A percentile compares a stretch with the other conserved stretches of the same genome.
Evolutionary conservation across 2,888 invertebrate species (phyloP).

Genomic region (Conchocele bisecta): DNA sequence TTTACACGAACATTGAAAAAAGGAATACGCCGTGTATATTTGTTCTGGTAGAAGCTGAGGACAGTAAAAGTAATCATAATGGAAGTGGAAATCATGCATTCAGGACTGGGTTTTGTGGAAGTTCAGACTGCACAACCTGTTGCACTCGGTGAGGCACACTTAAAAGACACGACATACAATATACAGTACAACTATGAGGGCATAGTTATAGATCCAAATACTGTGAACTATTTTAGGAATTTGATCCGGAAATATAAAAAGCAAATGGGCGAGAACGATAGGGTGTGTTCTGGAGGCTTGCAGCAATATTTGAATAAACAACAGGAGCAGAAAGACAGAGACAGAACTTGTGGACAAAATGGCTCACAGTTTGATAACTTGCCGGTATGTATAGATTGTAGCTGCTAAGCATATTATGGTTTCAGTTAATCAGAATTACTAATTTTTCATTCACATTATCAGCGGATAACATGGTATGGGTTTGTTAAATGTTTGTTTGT

Average conservation of each 20-base stretch:
- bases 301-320: conserved; percentile 72
- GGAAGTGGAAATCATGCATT: no score
- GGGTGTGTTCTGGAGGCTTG: conserved; percentile 70
- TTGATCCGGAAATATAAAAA: conserved; percentile 71
- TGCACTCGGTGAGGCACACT: no score
- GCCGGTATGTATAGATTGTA: conserved; percentile 51
- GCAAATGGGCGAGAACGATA: conserved; percentile 64
- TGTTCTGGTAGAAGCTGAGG: no score
- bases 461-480: no score
- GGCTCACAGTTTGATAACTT: conserved; percentile 55
- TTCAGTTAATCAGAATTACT: not conserved
- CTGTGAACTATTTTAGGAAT: conserved; percentile 62
- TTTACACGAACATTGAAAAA: no score
- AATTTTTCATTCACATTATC: not conserved
- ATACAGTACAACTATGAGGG: no score
- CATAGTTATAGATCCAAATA: conserved; percentile 46
- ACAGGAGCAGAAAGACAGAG: conserved; percentile 23
- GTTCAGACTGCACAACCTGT: no score
- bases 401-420: not conserved
- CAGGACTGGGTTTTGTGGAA: no score
- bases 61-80: no score
- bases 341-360: conserved; percentile 23
- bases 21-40: no score
- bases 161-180: no score
- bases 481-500: no score